phyloP scores from a whole-genome alignment of 2,113 vertebrate species.

The Grus americana region DNA sequence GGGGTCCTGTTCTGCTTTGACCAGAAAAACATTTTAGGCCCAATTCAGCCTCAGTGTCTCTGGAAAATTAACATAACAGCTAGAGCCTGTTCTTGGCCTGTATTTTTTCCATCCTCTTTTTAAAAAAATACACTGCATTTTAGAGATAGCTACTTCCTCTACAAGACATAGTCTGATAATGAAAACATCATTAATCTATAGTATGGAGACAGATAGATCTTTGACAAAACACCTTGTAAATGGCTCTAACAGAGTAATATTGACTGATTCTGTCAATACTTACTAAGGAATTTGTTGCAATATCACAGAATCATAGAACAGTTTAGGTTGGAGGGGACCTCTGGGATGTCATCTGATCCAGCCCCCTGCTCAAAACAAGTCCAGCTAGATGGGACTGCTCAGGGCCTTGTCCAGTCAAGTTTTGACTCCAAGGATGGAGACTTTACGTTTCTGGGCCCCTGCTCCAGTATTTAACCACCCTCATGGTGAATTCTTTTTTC shows the following conservation, averaged over 20 bases:
- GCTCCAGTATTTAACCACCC: background rate
- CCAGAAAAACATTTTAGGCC: background rate
- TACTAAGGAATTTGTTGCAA: slow-evolving; percentile 58
- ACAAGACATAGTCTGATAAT: slow-evolving; percentile 54
- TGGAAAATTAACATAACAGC: background rate
- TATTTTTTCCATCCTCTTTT: background rate
- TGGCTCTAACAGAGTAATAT: slow-evolving; percentile 74
- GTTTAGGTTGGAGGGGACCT: slow-evolving; percentile 10
- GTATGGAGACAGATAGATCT: slow-evolving; percentile 69
- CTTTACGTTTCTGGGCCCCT: background rate
- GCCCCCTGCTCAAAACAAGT: background rate
- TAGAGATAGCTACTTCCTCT: slow-evolving; percentile 25
- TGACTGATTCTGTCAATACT: slow-evolving; percentile 73
- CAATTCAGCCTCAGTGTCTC: background rate
- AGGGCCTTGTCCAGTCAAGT: background rate
- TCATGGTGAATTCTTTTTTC: background rate
- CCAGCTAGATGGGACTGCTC: background rate
- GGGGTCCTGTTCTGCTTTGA: background rate
- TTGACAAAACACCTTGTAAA: slow-evolving; percentile 75
- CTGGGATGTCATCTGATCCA: background rate
- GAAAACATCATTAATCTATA: slow-evolving; percentile 73
- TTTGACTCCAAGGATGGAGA: background rate
- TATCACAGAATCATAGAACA: slow-evolving; percentile 43
- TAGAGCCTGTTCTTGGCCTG: background rate
- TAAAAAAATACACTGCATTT: slow-evolving; percentile 20